These are phyloP conservation scores for Harlomillsia oculata DNA, from an alignment of 1,140 invertebrate genomes.

Conservation along the genomic window DNA sequence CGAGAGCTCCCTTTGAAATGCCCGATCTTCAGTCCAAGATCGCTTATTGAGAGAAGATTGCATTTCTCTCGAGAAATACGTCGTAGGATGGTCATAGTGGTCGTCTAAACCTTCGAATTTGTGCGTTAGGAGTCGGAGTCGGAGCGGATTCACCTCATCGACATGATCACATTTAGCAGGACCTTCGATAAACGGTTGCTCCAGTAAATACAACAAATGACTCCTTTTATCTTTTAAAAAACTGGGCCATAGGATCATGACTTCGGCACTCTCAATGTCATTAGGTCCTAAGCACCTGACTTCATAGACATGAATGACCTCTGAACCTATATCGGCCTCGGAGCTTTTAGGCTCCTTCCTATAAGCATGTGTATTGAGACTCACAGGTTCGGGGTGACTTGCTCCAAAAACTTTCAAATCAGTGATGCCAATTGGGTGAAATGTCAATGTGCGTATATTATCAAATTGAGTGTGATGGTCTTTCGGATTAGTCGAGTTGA, in stretches of 20 bases:
- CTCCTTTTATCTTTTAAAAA: constrained; percentile 55
- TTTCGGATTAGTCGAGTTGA: constrained; percentile 75
- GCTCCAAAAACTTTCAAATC: constrained; percentile 60
- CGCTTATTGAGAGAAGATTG: too few species aligned
- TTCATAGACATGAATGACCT: constrained; percentile 72
- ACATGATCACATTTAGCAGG: constrained; percentile 59
- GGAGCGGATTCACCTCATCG: constrained; percentile 50
- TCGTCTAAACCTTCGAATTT: background rate
- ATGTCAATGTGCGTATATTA: constrained; percentile 52
- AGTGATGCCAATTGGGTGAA: constrained; percentile 67
- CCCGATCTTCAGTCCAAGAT: background rate
- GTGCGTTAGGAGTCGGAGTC: background rate
- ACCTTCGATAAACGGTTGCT: constrained; percentile 65
- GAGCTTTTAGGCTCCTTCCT: constrained; percentile 34
- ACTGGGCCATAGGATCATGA: constrained; percentile 73
- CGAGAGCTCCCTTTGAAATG: constrained; percentile 34
- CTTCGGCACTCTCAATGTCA: constrained; percentile 63
- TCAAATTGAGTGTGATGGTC: constrained; percentile 46
- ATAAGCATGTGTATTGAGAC: constrained; percentile 49
- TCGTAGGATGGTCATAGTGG: background rate
- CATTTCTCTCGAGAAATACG: constrained; percentile 4
- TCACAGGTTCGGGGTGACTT: constrained; percentile 57
- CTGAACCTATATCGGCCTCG: constrained; percentile 70
- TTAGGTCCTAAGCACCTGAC: constrained; percentile 76
- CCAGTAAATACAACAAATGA: constrained; percentile 71